Evolutionary conservation across 2,797 vertebrate genomes (phyloP), one percentile per base, ranked within the genome.

Genomic region (Darevskia nairensis): DNA sequence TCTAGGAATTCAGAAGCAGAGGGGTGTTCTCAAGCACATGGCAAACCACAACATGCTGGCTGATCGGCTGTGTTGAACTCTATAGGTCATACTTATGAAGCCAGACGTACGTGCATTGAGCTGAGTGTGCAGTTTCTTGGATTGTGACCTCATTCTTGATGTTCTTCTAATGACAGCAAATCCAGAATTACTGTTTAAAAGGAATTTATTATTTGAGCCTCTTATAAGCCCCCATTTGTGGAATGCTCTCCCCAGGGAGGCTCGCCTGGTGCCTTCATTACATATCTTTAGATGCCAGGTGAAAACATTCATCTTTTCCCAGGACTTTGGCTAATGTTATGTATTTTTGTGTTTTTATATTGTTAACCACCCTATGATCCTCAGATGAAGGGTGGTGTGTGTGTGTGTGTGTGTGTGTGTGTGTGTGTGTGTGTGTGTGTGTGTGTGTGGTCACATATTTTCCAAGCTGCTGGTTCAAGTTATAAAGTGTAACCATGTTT

Each of bases 401-500:
- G 50, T 55, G 50, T 50, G 50, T 50, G n/a, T n/a, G n/a, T n/a
- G n/a, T n/a, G 46, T 50, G 46, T 46, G 46, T 46, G 46, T 46
- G 46, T 46, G 46, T 46, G 41, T 44, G 41, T 44, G 41, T 44
- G 41, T 44, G 41, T 44, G 41, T 44, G 41, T 44, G 46, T 50
- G 46, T 50, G 46, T 50, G 46, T 50, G 46, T 11, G 11, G 50
- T 55, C 50, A 55, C 72, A 41, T 23, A 76, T 85, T 78, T 92
- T 41, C 80, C 66, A 69, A 91, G 87, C 81, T 83, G 6, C 13
- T 88, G 25, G 87, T 66, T 2, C 2, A 76, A 6, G 11, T 78
- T 92, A 89, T 82, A 39, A 1, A 2, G 84, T 90, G 21, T 92
- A 88, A 15, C 39, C 55, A 93, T 90, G 29, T 94, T 91, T 93